Evolutionary conservation across 2,797 vertebrate genomes (phyloP).

Genomic region (Channa striata): DNA sequence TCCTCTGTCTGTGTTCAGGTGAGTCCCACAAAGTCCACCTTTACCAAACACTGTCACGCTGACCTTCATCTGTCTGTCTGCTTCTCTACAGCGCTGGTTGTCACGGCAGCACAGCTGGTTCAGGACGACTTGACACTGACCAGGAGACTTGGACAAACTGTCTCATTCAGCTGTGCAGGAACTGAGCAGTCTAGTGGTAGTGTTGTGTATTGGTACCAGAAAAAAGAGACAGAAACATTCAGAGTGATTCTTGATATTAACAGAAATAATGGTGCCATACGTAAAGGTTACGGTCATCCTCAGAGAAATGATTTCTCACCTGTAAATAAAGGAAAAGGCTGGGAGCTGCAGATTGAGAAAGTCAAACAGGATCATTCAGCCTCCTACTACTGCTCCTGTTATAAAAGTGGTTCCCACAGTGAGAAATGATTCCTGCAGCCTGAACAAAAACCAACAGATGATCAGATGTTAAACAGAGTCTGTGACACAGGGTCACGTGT

Average conservation of each 20-base stretch:
- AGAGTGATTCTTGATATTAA: background rate
- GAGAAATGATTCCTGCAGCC: constrained; percentile 3
- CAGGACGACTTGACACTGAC: constrained; percentile 1
- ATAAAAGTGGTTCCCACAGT: background rate
- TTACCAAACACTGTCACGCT: constrained; percentile 22
- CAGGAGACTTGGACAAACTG: background rate
- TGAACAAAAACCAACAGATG: constrained; percentile 17
- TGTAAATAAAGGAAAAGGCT: background rate
- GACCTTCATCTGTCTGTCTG: constrained; percentile 37
- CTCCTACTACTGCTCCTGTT: constrained; percentile 14
- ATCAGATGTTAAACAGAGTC: background rate
- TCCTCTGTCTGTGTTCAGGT: constrained; percentile 57
- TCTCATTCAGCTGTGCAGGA: background rate
- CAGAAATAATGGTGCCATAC: rapidly evolving
- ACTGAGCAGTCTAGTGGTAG: background rate
- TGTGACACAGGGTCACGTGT: too few relatives aligned
- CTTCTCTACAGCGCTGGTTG: constrained; percentile 32
- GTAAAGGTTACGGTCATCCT: background rate
- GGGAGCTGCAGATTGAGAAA: background rate
- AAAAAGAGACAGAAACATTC: background rate
- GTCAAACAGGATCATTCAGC: constrained; percentile 2
- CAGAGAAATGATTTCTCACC: constrained; percentile 16
- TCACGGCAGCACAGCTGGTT: constrained; percentile 20
- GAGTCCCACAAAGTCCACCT: constrained; percentile 32
- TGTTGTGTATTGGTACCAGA: constrained; percentile 19